A percentile compares a stretch with the other conserved stretches of the same genome.
Conservation (phyloP, 1,140 invertebrate species). For the Teleogryllus occipitalis region DNA sequence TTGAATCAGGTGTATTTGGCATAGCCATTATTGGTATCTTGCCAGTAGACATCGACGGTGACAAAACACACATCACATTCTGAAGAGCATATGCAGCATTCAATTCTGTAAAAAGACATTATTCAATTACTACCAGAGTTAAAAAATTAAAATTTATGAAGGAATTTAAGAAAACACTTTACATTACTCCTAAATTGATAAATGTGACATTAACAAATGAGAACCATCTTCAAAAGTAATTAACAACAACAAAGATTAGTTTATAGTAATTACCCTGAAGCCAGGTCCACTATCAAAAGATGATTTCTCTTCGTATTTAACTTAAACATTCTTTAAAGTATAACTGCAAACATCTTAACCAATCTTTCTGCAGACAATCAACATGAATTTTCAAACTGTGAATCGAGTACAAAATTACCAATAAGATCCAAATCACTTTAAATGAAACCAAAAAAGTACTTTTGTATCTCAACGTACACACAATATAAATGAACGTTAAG, state of each 20-base stretch:
- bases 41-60: not conserved
- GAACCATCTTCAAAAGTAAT: not conserved
- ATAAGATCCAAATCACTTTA: no score
- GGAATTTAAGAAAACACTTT: not conserved
- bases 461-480: no score
- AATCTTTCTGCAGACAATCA: no score
- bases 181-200: not conserved
- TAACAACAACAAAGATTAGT: not conserved
- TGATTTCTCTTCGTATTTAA: no score
- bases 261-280: not conserved
- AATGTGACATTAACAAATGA: not conserved
- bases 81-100: constrained; percentile 14
- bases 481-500: no score
- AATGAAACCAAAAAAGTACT: no score
- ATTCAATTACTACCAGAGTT: not conserved
- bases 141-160: not conserved
- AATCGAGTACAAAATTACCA: no score
- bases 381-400: no score
- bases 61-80: constrained; percentile 12
- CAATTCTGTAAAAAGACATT: constrained; percentile 5
- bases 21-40: constrained; percentile 1
- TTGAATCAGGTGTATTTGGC: not conserved
- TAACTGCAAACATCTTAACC: no score
- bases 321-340: no score
- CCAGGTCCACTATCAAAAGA: not conserved